Evolutionary conservation across 2,797 vertebrate species (phyloP), one percentile per base, ranked within the genome.

Genomic region (Enoplosus armatus): DNA sequence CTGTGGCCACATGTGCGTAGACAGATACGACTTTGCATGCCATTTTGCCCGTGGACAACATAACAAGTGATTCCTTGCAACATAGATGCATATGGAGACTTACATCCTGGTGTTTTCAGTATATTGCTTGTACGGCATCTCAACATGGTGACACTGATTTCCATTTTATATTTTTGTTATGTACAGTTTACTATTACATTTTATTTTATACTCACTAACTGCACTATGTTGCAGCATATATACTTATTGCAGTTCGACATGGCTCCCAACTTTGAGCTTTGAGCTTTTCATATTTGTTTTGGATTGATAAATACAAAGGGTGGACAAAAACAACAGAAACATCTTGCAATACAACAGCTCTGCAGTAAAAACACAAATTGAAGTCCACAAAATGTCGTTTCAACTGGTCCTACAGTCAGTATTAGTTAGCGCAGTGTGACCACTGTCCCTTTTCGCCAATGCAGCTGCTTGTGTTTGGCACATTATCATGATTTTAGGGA

Each of bases 21-120:
- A 99, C 90, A 98, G 96, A 92, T 99, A 99, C 15, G 97, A 99
- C 90, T 99, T 99, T 71, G 97, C 98, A 16, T 99, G 98, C 85
- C 98, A 99, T 91, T 99, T 99, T 84, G 98, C 98, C 20, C 96
- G 97, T 90, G 98, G 98, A 74, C 98, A 99, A 67, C 98, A 99
- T 88, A 97, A 94, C 90, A 97, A 98, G 77, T 97, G 96, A 93
- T 80, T 71, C 12, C 3, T 2, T 22, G 8, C 10, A 22, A 6
- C 33, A 20, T 15, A 0, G 26, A 8, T 27, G 27, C 18, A 48
- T 5, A 24, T 16, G 11, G 31, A 58, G 24, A 66, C 27, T 54
- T n/a, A 8, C 12, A 48, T 48, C 1, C 11, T 55, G 7, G 9
- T 39, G n/a, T 66, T 48, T 69, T 76, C 15, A 48, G 1, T 63